These are phyloP conservation scores for Procambarus clarkii DNA, from an alignment of 1,140 invertebrate genomes.

Conservation along the genomic window DNA sequence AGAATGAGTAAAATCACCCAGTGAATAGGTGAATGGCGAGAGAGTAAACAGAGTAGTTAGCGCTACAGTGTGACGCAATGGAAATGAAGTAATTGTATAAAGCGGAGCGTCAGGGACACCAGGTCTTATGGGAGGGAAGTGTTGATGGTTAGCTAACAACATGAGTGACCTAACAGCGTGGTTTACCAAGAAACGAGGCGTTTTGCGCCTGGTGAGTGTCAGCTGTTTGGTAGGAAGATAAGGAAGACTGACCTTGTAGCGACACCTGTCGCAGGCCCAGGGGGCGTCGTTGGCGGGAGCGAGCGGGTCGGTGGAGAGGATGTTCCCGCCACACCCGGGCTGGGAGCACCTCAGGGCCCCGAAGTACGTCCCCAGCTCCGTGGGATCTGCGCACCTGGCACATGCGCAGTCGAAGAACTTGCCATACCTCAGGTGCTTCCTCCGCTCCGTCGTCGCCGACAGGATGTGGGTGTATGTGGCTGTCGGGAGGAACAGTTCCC, in stretches of 20 bases:
- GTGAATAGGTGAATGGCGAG: no score
- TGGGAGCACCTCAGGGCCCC: conserved; percentile 70
- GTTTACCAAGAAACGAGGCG: not conserved
- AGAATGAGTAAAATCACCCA: no score
- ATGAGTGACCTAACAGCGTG: not conserved
- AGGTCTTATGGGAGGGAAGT: no score
- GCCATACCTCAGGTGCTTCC: conserved; percentile 82
- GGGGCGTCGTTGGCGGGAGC: conserved; percentile 48
- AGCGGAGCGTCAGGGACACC: no score
- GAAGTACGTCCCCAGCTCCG: conserved; percentile 76
- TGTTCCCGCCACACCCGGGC: conserved; percentile 61
- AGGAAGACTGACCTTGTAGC: conserved; percentile 50
- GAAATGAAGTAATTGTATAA: no score
- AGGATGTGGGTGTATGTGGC: conserved; percentile 83
- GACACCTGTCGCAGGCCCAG: conserved; percentile 65
- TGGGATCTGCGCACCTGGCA: conserved; percentile 83
- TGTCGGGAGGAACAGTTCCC: not conserved
- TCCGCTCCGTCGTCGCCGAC: conserved; percentile 83
- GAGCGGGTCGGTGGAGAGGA: conserved; percentile 62
- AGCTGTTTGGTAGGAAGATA: not conserved
- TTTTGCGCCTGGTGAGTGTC: not conserved
- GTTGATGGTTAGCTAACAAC: not conserved
- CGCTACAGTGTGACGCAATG: no score
- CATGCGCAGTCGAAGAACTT: conserved; percentile 87
- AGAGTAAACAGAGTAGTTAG: no score